Percentiles rank a stretch among this genome's conserved stretches.
These are phyloP conservation scores for Fulmarus glacialis DNA, from an alignment of 2,113 vertebrate genomes.

Conservation along the genomic window DNA sequence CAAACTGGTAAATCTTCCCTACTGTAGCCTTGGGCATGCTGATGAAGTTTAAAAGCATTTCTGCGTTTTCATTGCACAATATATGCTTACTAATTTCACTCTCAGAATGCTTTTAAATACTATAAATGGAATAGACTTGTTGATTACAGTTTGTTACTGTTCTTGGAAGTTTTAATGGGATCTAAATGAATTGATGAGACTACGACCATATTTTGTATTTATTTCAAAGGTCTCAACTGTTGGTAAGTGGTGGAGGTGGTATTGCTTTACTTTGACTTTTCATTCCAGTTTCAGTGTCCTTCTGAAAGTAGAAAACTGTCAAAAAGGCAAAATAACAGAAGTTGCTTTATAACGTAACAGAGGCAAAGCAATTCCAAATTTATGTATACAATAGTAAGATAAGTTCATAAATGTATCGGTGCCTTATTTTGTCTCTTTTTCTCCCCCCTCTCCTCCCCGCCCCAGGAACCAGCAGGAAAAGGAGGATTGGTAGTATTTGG, in stretches of 20 bases:
- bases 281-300: background rate
- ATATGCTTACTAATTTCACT: background rate
- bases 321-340: background rate
- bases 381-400: background rate
- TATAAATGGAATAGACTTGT: background rate
- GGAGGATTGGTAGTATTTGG: background rate
- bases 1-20: background rate
- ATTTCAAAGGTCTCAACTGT: background rate
- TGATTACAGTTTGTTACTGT: background rate
- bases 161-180: background rate
- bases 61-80: background rate
- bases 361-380: background rate
- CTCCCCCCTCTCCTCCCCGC: too few species aligned
- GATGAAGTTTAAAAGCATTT: background rate
- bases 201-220: background rate
- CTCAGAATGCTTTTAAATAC: background rate
- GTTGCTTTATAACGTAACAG: background rate
- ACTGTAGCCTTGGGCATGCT: rapidly evolving
- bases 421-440: background rate
- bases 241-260: background rate
- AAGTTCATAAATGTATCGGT: background rate
- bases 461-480: constrained; percentile 23
- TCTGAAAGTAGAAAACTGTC: background rate
- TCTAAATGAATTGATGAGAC: background rate
- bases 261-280: background rate